phyloP scores from a whole-genome alignment of 1,140 invertebrate genomes.

The Solenopsis fugax region DNA sequence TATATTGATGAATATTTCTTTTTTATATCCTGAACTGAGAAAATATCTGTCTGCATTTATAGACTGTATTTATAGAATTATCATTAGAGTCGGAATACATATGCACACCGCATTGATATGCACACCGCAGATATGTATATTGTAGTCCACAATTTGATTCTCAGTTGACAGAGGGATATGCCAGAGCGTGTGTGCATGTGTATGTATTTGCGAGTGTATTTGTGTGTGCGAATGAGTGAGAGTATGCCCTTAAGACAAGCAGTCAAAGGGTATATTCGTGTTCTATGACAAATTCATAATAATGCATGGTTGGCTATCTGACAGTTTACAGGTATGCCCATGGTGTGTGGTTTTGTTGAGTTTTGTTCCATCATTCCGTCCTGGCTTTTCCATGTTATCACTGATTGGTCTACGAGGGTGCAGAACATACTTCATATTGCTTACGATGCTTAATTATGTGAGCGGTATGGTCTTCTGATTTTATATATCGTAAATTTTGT shows the following conservation, averaged over 20 bases:
- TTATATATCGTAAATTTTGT: constrained; percentile 57
- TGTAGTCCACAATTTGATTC: neutral
- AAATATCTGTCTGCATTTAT: neutral
- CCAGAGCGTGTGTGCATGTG: neutral
- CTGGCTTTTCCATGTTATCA: constrained; percentile 73
- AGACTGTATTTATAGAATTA: constrained; percentile 32
- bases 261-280: neutral
- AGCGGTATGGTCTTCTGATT: constrained; percentile 73
- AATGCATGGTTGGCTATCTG: constrained; percentile 69
- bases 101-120: constrained; percentile 10
- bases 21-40: neutral
- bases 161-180: neutral
- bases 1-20: constrained; percentile 35
- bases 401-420: constrained; percentile 71
- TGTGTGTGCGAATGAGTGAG: neutral
- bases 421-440: constrained; percentile 69
- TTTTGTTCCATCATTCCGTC: constrained; percentile 73
- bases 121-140: neutral
- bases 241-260: constrained; percentile 25
- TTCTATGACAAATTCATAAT: constrained; percentile 57
- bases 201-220: no score
- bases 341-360: constrained; percentile 73
- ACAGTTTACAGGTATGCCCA: constrained; percentile 72
- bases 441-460: constrained; percentile 74
- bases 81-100: neutral